Evolutionary conservation across 2,797 vertebrate species (phyloP).

Genomic region (Catharus ustulatus): DNA sequence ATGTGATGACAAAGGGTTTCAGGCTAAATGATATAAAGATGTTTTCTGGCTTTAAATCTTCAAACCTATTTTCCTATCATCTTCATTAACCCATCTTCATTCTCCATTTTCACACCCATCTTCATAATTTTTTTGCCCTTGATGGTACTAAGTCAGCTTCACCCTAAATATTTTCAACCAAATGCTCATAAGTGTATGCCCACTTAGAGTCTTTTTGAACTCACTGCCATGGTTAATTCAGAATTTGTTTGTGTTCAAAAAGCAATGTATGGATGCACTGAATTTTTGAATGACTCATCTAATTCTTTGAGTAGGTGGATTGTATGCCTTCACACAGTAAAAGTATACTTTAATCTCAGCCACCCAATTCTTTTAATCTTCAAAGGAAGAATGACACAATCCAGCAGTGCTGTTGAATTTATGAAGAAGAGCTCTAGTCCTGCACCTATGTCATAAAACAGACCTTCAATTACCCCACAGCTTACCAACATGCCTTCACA

Average conservation of each 20-base stretch:
- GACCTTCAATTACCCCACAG: background rate
- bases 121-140: background rate
- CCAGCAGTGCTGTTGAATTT: background rate
- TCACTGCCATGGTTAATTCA: background rate
- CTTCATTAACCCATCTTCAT: background rate
- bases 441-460: background rate
- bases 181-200: background rate
- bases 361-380: constrained; percentile 25
- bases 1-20: background rate
- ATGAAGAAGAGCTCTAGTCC: background rate
- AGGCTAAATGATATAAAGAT: background rate
- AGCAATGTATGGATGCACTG: constrained; percentile 8
- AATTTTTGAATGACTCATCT: constrained; percentile 63
- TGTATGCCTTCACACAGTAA: background rate
- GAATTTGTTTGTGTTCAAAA: constrained; percentile 41
- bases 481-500: background rate
- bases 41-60: background rate
- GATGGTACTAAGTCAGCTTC: background rate
- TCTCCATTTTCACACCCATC: background rate
- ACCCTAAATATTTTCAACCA: background rate
- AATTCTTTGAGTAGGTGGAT: constrained; percentile 52
- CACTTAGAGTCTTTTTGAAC: background rate
- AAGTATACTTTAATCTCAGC: constrained; percentile 32
- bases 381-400: background rate
- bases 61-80: background rate